phyloP scores from a whole-genome alignment of 1,140 invertebrate species.

The Micrasema longulum region DNA sequence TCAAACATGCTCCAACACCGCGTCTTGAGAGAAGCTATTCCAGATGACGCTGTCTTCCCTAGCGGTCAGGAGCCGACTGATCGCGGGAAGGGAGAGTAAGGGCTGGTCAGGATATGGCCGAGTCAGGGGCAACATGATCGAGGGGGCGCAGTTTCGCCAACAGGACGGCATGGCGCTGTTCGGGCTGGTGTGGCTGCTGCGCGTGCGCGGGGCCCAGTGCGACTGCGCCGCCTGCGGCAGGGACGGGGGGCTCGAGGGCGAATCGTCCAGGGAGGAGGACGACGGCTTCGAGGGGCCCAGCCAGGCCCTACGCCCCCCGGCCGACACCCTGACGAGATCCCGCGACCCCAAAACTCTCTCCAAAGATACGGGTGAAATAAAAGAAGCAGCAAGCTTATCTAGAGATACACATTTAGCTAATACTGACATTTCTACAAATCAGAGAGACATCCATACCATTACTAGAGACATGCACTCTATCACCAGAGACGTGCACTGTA shows the following conservation, averaged over 20 bases:
- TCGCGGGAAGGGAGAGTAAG: constrained; percentile 2
- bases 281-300: constrained; percentile 55
- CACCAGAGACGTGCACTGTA: background rate
- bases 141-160: constrained; percentile 62
- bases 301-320: constrained; percentile 48
- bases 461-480: constrained; percentile 11
- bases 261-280: constrained; percentile 53
- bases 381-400: constrained; percentile 4
- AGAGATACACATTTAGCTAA: constrained; percentile 1
- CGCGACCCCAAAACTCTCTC: background rate
- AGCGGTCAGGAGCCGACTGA: background rate
- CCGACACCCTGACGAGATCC: background rate
- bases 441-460: constrained; percentile 10
- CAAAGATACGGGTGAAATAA: background rate
- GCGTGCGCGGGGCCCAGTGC: constrained; percentile 80
- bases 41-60: constrained; percentile 37
- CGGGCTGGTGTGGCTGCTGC: constrained; percentile 85
- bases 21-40: background rate
- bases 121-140: constrained; percentile 29
- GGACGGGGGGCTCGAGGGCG: constrained; percentile 67
- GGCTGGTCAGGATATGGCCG: constrained; percentile 30
- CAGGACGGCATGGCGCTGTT: constrained; percentile 88
- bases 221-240: constrained; percentile 76
- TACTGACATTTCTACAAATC: background rate
- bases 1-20: background rate